Conservation (phyloP, 2,797 vertebrate genomes). For the Naso thynnoides region DNA sequence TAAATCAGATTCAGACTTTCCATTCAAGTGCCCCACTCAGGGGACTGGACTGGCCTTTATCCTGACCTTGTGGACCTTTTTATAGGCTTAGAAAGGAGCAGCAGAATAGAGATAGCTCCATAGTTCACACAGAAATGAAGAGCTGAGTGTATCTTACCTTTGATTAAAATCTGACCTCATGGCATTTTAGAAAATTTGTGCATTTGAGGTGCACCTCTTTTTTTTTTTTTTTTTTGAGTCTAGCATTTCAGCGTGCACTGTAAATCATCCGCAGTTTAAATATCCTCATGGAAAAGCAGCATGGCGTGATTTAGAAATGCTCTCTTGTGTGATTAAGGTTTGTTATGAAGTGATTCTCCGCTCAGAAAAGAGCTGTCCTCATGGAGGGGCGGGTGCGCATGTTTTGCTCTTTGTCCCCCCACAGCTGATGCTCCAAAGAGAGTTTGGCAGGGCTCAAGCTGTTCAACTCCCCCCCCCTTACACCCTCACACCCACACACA, state of each 20-base stretch:
- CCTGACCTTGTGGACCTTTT: constrained; percentile 80
- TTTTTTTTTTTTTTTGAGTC: constrained; percentile 40
- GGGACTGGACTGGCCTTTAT: constrained; percentile 78
- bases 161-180: constrained; percentile 77
- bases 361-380: constrained; percentile 47
- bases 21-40: constrained; percentile 76
- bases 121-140: constrained; percentile 72
- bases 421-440: constrained; percentile 79
- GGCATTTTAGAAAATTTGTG: constrained; percentile 72
- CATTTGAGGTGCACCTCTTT: constrained; percentile 48
- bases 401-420: constrained; percentile 64
- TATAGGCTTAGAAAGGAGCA: constrained; percentile 77
- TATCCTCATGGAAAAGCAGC: constrained; percentile 33
- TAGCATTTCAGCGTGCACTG: constrained; percentile 40
- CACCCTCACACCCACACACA: too few species aligned
- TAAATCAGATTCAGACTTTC: constrained; percentile 84
- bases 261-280: constrained; percentile 59
- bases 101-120: constrained; percentile 61
- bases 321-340: constrained; percentile 43
- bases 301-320: constrained; percentile 27
- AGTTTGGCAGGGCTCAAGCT: constrained; percentile 77
- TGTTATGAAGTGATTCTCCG: constrained; percentile 45
- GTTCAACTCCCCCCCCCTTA: constrained; percentile 46
- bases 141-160: constrained; percentile 72
- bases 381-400: constrained; percentile 35